Conservation (phyloP, 2,797 vertebrate species). For the Brachyalestes nurse region DNA sequence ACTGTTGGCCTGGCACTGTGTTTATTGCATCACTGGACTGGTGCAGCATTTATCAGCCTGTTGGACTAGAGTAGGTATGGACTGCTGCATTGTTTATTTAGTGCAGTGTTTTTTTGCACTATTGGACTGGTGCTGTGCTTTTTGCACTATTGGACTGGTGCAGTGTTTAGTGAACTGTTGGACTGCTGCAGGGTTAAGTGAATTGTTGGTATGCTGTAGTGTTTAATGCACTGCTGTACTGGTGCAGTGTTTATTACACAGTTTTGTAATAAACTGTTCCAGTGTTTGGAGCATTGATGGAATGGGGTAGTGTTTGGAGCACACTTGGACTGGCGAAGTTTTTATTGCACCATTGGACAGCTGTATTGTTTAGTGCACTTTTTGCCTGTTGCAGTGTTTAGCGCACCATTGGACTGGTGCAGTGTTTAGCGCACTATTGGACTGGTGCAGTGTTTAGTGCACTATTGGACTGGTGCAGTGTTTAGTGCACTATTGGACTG, state of each 20-base stretch:
- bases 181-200: background rate
- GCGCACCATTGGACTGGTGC: background rate
- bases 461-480: background rate
- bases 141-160: background rate
- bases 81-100: background rate
- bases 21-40: background rate
- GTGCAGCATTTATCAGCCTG: background rate
- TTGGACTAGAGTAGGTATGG: background rate
- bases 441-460: background rate
- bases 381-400: background rate
- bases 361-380: background rate
- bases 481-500: background rate
- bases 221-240: background rate
- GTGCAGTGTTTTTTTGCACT: background rate
- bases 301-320: background rate
- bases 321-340: background rate
- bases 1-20: too few relatives aligned
- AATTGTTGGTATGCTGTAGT: background rate
- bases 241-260: background rate
- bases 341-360: background rate
- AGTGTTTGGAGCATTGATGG: background rate
- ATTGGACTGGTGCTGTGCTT: background rate
- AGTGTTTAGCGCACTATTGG: background rate
- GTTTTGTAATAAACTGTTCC: background rate
- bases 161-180: background rate